phyloP scores from a whole-genome alignment of 2,113 vertebrate species.

The Indicator maculatus region DNA sequence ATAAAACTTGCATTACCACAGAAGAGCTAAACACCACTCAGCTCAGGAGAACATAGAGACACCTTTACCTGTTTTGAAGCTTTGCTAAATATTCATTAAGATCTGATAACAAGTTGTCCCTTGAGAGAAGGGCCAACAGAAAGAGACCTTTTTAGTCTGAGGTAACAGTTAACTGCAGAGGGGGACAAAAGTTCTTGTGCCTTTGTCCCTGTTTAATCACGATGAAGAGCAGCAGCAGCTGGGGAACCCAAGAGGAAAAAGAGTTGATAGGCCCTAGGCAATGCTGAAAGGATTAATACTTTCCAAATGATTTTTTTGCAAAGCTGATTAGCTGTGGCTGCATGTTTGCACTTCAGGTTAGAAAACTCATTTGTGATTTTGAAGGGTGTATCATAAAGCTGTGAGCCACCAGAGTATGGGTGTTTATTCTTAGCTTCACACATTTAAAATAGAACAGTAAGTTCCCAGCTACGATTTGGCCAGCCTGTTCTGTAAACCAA shows the following conservation, averaged over 20 bases:
- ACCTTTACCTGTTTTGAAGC: not conserved
- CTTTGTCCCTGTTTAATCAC: not conserved
- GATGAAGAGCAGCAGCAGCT: not conserved
- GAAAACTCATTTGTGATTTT: slow-evolving; percentile 30
- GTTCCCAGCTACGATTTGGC: not conserved
- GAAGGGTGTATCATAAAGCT: slow-evolving; percentile 14
- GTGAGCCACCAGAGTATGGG: not conserved
- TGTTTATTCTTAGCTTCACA: not conserved
- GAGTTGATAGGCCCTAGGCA: not conserved
- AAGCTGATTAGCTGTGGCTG: slow-evolving; percentile 34
- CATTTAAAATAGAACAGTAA: not conserved
- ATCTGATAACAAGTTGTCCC: not conserved
- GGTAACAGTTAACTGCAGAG: not conserved
- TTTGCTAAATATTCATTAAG: slow-evolving; percentile 25
- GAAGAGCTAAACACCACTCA: not conserved
- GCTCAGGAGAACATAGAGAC: not conserved
- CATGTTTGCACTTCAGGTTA: slow-evolving; percentile 15
- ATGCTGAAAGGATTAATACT: not conserved
- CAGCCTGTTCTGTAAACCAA: not conserved
- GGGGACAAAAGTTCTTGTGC: not conserved
- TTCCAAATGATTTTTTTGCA: slow-evolving; percentile 4
- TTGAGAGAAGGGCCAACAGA: not conserved
- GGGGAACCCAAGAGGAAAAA: not conserved
- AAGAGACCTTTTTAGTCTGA: not conserved
- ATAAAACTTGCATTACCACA: not conserved